phyloP scores from a whole-genome alignment of 2,797 vertebrate genomes.

The Phalanger gymnotis region DNA sequence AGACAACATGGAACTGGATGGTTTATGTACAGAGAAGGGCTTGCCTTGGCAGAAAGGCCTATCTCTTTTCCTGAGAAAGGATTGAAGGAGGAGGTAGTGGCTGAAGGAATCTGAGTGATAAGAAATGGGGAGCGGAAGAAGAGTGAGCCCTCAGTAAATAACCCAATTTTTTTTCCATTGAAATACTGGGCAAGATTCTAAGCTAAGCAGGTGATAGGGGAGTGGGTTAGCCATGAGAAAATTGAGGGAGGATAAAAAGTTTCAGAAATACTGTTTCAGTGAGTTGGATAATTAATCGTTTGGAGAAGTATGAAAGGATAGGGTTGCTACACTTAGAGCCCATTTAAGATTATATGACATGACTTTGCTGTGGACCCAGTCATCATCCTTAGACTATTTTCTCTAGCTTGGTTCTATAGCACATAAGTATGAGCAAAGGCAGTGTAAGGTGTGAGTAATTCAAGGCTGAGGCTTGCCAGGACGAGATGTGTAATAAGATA shows the following conservation, averaged over 20 bases:
- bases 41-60: not conserved
- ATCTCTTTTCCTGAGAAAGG: not conserved
- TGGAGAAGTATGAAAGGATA: not conserved
- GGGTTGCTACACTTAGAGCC: not conserved
- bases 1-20: not conserved
- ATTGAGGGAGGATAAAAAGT: not conserved
- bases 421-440: not conserved
- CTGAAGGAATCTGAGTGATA: not conserved
- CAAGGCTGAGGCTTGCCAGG: not conserved
- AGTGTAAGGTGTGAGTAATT: not conserved
- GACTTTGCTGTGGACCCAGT: not conserved
- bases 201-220: not conserved
- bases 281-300: not conserved
- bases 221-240: not conserved
- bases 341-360: not conserved
- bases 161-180: not conserved
- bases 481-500: not conserved
- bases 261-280: not conserved
- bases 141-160: not conserved
- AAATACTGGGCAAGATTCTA: not conserved
- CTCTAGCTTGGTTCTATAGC: not conserved
- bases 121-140: not conserved
- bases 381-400: not conserved
- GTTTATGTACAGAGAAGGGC: not conserved
- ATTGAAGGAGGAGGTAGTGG: not conserved